Base-by-base conservation (phyloP, 64 coral and sea anemone genomes). In the Pocillopora damicornis region DNA sequence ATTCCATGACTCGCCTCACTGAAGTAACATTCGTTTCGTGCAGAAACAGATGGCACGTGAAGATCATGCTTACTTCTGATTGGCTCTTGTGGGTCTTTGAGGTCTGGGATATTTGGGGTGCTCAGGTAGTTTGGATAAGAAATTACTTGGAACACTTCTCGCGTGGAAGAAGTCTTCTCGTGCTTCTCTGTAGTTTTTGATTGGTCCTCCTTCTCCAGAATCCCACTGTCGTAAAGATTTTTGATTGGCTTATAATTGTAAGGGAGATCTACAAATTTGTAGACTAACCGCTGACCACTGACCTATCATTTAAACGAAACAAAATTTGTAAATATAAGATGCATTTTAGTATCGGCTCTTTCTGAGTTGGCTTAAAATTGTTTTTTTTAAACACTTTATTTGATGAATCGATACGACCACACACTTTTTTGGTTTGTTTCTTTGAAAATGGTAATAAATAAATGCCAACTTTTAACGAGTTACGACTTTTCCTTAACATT, bases 261-360 rank as follows among this genome's bases (percentile, higher is more conserved):
- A 11, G 97, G 93, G 18, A 99, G 85, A 16, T 99, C 93, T n/a
- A 99, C 97, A 60, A 99, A 99, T 68, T 99, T 99, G 93, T 99
- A 99, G 0, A 99, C 97, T 59, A 99, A 78, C 12, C 97, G 73
- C 25, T 99, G 97, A 20, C 97, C 97, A 58, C 87, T 99, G 16
- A 99, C 97, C 97, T 99, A 36, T 35, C 10, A 87, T 79, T 56
- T 37, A 15, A 78, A 88, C 35, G 25, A 10, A 71, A 71, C 0
- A 8, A 1, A 11, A 30, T 11, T 25, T 11, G 4, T 10, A 71
- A 23, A 71, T 30, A 5, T 18, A 9, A 11, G 67, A 23, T n/a
- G 37, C 13, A 36, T n/a, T n/a, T 60, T 12, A 79, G 30, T 60
- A 13, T 45, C 15, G 13, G 58, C 42, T 51, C 42, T 51, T 7